Evolutionary conservation across 2,888 invertebrate species (phyloP).

Genomic region (Cheilosia pagana): DNA sequence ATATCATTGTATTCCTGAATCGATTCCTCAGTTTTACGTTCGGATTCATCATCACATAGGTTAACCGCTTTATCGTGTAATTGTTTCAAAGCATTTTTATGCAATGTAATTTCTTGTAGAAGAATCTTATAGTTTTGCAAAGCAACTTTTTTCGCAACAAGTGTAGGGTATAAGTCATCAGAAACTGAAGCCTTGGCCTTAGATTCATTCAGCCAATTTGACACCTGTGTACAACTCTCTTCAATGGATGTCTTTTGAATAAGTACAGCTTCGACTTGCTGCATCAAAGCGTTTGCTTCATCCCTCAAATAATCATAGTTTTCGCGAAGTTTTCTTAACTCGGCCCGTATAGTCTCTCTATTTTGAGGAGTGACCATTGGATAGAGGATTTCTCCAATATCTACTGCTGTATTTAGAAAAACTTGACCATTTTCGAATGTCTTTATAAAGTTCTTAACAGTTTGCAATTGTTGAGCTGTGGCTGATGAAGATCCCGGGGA

Average conservation of each 20-base stretch:
- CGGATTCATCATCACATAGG: slow-evolving; percentile 91
- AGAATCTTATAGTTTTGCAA: slow-evolving; percentile 91
- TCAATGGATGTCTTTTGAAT: slow-evolving; percentile 97
- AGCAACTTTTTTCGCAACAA: slow-evolving; percentile 95
- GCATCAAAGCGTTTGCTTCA: slow-evolving; percentile 92
- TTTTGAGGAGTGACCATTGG: slow-evolving; percentile 94
- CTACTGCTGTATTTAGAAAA: slow-evolving; percentile 91
- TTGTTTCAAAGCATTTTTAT: slow-evolving; percentile 92
- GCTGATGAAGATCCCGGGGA: slow-evolving; percentile 90
- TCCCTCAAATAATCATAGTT: slow-evolving; percentile 93
- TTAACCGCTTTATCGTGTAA: slow-evolving; percentile 92
- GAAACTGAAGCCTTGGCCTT: slow-evolving; percentile 90
- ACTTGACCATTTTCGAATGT: slow-evolving; percentile 91
- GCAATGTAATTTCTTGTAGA: slow-evolving; percentile 93
- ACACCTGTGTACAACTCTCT: slow-evolving; percentile 94
- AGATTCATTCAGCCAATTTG: slow-evolving; percentile 92
- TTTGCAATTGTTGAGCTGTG: slow-evolving; percentile 88
- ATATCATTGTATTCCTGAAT: slow-evolving; percentile 89
- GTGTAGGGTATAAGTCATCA: slow-evolving; percentile 89
- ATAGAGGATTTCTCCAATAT: slow-evolving; percentile 94
- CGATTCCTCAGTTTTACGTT: slow-evolving; percentile 89
- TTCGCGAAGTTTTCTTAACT: slow-evolving; percentile 91
- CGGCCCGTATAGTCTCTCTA: slow-evolving; percentile 92
- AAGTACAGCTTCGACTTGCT: slow-evolving; percentile 94
- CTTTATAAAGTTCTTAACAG: slow-evolving; percentile 86